Conservation (phyloP, 2,113 vertebrate genomes). For the Eudyptes chrysolophus region DNA sequence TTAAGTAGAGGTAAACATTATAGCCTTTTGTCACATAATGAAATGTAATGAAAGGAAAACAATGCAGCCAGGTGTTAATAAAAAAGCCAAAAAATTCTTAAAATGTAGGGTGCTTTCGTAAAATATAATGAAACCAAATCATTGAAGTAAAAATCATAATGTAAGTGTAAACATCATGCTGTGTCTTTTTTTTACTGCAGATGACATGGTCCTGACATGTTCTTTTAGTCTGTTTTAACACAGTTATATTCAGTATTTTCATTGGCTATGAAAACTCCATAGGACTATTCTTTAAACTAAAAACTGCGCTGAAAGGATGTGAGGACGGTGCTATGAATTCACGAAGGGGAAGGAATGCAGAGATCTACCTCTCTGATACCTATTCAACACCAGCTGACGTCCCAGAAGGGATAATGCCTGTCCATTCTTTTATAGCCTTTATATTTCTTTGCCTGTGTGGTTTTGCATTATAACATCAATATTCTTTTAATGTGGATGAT, state of each 20-base stretch:
- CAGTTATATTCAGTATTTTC: background rate
- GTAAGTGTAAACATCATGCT: background rate
- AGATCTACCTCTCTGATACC: background rate
- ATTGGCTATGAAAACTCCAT: background rate
- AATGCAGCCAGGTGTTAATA: background rate
- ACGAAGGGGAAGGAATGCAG: background rate
- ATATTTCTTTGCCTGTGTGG: background rate
- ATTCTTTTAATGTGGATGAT: background rate
- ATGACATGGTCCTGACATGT: background rate
- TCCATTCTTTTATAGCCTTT: background rate
- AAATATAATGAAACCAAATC: background rate
- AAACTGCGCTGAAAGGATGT: background rate
- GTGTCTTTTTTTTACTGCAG: background rate
- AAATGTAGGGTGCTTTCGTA: accelerated
- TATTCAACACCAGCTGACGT: background rate
- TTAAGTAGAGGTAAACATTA: background rate
- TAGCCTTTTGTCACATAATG: background rate
- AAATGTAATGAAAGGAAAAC: background rate
- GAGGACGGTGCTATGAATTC: background rate
- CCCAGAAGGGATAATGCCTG: background rate
- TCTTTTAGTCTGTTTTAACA: background rate
- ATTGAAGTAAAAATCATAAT: background rate
- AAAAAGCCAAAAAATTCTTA: background rate
- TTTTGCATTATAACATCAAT: background rate
- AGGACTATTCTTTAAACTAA: background rate